Percentiles rank a stretch among this genome's conserved stretches.
Conservation (phyloP, 2,888 invertebrate species). For the Callyntrura sp. region DNA sequence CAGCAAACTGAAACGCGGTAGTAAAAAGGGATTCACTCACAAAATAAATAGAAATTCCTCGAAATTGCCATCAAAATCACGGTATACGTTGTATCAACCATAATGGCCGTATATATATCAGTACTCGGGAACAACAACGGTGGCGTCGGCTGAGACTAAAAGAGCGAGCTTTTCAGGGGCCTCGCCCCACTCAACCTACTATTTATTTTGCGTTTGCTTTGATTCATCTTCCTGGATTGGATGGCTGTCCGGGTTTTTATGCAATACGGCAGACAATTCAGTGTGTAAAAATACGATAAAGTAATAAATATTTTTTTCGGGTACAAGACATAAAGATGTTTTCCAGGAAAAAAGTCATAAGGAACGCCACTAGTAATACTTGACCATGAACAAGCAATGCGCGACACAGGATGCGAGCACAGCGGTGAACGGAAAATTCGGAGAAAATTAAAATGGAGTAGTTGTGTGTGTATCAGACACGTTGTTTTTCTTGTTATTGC, state of each 20-base stretch:
- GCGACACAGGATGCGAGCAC: too few relatives aligned
- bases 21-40: neutral
- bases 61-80: neutral
- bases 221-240: too few relatives aligned
- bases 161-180: neutral
- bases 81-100: neutral
- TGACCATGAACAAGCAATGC: conserved; percentile 2
- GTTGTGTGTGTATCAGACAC: neutral
- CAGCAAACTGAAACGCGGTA: too few relatives aligned
- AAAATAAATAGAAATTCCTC: neutral
- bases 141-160: neutral
- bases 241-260: too few relatives aligned
- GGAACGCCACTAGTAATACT: neutral
- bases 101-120: neutral
- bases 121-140: neutral
- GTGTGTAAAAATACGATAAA: too few relatives aligned
- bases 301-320: too few relatives aligned
- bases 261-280: too few relatives aligned
- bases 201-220: neutral
- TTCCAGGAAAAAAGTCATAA: too few relatives aligned
- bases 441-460: neutral
- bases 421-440: neutral
- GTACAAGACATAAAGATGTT: too few relatives aligned
- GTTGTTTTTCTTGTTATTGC: neutral
- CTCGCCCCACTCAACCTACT: neutral